Conservation (phyloP, 2,797 vertebrate species). For the Psittacula derbiana region DNA sequence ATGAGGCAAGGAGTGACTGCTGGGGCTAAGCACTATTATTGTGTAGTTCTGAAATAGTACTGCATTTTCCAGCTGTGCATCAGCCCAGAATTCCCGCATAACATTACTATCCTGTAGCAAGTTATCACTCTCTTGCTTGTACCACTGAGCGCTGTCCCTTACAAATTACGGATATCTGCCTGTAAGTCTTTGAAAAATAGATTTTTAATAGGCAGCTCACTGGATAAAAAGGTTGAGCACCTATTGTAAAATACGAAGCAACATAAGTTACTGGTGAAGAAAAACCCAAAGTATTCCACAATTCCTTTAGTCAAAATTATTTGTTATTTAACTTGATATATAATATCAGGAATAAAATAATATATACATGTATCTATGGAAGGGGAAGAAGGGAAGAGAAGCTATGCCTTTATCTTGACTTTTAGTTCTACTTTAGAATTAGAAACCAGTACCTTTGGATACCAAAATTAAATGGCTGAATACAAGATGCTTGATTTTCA, state of each 20-base stretch:
- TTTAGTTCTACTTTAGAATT: background rate
- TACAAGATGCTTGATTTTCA: background rate
- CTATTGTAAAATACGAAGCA: background rate
- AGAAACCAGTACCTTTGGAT: background rate
- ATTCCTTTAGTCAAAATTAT: background rate
- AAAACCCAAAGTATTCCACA: background rate
- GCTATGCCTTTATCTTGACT: background rate
- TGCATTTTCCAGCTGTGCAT: background rate
- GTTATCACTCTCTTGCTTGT: background rate
- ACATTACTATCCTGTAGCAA: background rate
- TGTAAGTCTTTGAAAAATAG: background rate
- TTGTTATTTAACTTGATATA: background rate
- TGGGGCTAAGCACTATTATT: background rate
- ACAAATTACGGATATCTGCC: background rate
- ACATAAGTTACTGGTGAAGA: background rate
- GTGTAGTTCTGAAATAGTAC: background rate
- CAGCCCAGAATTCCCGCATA: background rate
- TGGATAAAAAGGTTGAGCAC: background rate
- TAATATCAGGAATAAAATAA: background rate
- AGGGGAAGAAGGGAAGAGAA: background rate
- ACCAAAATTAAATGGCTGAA: background rate
- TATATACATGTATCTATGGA: background rate
- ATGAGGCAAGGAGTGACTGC: background rate
- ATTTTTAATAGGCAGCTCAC: background rate
- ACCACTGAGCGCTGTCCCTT: background rate